Percentiles rank a stretch among this genome's conserved stretches.
phyloP scores from a whole-genome alignment of 2,113 vertebrate genomes.

The Pelvicachromis taeniatus region DNA sequence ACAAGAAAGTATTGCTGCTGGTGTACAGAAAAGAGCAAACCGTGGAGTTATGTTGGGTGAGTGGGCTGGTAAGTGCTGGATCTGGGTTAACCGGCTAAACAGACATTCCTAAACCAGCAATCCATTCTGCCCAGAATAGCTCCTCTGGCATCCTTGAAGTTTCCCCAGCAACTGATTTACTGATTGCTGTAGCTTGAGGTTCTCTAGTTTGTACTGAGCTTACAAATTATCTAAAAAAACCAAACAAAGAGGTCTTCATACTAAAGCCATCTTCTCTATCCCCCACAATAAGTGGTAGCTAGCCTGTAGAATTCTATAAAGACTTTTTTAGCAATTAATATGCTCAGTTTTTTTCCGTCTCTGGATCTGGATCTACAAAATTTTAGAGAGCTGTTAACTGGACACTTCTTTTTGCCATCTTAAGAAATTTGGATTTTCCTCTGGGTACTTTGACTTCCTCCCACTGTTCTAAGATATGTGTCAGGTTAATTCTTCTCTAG shows the following conservation, averaged over 20 bases:
- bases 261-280: neutral
- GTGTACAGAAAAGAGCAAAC: neutral
- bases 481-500: neutral
- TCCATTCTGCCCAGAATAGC: neutral
- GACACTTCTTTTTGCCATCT: neutral
- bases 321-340: no score
- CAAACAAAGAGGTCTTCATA: neutral
- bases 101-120: neutral
- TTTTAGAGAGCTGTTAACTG: neutral
- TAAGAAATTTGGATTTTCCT: neutral
- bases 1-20: neutral
- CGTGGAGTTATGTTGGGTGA: neutral
- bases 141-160: neutral
- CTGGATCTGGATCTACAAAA: no score
- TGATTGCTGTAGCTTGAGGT: neutral
- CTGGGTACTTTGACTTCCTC: accelerated
- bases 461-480: accelerated
- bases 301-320: neutral
- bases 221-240: neutral
- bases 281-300: neutral
- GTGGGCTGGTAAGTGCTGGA: neutral
- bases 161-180: neutral
- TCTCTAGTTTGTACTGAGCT: neutral
- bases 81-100: neutral
- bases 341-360: no score